A percentile compares a stretch with the other conserved stretches of the same genome.
Evolutionary conservation across 1,140 invertebrate genomes (phyloP).

Genomic region (Drosophila orosa): DNA sequence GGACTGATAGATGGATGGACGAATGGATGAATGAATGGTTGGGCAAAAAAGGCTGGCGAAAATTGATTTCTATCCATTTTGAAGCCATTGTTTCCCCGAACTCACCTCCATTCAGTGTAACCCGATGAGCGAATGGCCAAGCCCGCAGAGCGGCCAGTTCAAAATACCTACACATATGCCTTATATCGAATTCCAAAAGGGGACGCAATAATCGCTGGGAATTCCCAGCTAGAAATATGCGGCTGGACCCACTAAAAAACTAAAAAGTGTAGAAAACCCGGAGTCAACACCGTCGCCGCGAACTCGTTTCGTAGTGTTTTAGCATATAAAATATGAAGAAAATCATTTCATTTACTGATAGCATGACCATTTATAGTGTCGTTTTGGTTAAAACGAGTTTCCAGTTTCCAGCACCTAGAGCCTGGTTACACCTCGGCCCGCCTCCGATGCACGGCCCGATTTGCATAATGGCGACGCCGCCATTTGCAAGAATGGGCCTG

Average conservation of each 20-base stretch:
- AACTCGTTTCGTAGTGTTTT: constrained; percentile 71
- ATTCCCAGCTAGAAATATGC: constrained; percentile 74
- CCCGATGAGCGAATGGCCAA: constrained; percentile 45
- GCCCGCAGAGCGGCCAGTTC: constrained; percentile 24
- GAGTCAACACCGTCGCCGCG: constrained; percentile 27
- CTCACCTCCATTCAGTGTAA: constrained; percentile 40
- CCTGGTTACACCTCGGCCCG: constrained; percentile 43
- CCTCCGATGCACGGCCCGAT: constrained; percentile 25
- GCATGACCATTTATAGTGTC: constrained; percentile 55
- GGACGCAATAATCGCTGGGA: constrained; percentile 68
- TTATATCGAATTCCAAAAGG: constrained; percentile 33
- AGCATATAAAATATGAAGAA: constrained; percentile 69
- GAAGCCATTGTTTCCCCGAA: constrained; percentile 51
- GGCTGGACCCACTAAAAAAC: constrained; percentile 58
- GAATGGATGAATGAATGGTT: constrained; percentile 41
- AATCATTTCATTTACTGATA: constrained; percentile 73
- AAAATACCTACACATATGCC: constrained; percentile 14
- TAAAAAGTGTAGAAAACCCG: constrained; percentile 61
- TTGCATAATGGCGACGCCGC: constrained; percentile 59
- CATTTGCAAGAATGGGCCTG: constrained; percentile 75
- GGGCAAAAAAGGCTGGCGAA: constrained; percentile 62
- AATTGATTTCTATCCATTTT: constrained; percentile 66
- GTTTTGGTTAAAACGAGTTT: constrained; percentile 58
- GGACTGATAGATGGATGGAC: constrained; percentile 3
- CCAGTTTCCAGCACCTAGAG: constrained; percentile 25